Base-by-base conservation (phyloP, 2,888 invertebrate species). In the Aspidiotus rigidus region DNA sequence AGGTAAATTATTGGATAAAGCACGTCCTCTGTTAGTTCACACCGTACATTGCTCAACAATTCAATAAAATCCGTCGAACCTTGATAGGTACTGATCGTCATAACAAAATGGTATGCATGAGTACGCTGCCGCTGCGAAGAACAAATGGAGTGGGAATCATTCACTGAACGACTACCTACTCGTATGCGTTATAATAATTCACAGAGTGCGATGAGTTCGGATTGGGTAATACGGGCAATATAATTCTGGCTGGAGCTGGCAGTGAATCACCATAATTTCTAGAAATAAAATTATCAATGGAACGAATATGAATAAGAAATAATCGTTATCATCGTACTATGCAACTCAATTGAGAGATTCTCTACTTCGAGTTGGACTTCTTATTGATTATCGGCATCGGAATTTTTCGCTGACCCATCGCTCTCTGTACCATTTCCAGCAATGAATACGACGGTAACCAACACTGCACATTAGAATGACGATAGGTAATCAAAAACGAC, bases 381-480 rank as follows among this genome's bases (percentile, higher is more conserved):
- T 59, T 66, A 42, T 64, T 66, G 17, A 62, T 49, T 59, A 85
- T 83, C 59, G 89, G 90, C 56, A 88, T 86, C 53, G 90, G 90
- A 72, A 90, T 88, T 77, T 87, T 87, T 1, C 90, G 82, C 76
- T 86, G 86, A 75, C 91, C 84, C 77, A 85, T 85, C 80, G 93
- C 85, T 70, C 93, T 84, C 75, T 89, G 87, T 71, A 92, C 79
- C 72, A 91, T 84, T 76, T 93, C 89, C 76, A 91, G 79, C 73
- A 95, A 82, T 77, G 90, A 90, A 78, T 90, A 87, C 73, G 89
- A 88, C 0, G 95, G 95, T 75, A 93, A 79, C 92, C 92, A 94
- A 11, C 70, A 70, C 72, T 71, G 66, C 55, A 69, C 39, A 70
- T 28, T 28, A 28, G 5, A 28, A 28, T 28, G 41, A 63, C 64